phyloP scores from a whole-genome alignment of 1,140 invertebrate genomes.

The Dreissena polymorpha region DNA sequence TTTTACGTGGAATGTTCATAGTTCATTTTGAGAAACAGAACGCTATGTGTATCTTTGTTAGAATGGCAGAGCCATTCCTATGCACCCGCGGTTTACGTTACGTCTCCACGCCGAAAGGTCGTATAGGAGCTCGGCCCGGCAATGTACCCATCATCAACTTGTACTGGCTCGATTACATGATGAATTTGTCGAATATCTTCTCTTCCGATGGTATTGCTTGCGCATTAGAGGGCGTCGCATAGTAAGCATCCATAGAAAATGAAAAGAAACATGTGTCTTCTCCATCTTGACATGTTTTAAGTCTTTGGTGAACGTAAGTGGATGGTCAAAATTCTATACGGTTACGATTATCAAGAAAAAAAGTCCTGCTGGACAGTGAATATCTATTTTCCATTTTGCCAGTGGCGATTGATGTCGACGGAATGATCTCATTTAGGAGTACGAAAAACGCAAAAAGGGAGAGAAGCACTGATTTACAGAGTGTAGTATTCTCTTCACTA shows the following conservation, averaged over 20 bases:
- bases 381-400: conserved; percentile 83
- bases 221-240: conserved; percentile 66
- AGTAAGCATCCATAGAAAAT: conserved; percentile 67
- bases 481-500: conserved; percentile 98
- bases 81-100: too few species aligned
- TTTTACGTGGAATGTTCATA: too few species aligned
- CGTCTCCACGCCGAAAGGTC: too few species aligned
- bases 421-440: conserved; percentile 98
- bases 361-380: conserved; percentile 74
- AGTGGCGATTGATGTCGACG: conserved; percentile 97
- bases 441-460: conserved; percentile 99
- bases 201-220: not conserved
- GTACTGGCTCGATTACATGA: not conserved
- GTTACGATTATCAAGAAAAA: conserved; percentile 75
- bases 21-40: not conserved
- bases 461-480: conserved; percentile 99
- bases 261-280: conserved; percentile 65
- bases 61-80: too few species aligned
- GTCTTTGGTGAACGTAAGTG: conserved; percentile 72
- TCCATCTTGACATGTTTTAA: conserved; percentile 72
- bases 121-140: too few species aligned
- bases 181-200: not conserved
- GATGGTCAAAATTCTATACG: conserved; percentile 72
- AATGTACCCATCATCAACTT: not conserved
- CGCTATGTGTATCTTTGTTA: not conserved